Evolutionary conservation across 2,888 invertebrate species (phyloP).

Genomic region (Lasioglossum lativentre): DNA sequence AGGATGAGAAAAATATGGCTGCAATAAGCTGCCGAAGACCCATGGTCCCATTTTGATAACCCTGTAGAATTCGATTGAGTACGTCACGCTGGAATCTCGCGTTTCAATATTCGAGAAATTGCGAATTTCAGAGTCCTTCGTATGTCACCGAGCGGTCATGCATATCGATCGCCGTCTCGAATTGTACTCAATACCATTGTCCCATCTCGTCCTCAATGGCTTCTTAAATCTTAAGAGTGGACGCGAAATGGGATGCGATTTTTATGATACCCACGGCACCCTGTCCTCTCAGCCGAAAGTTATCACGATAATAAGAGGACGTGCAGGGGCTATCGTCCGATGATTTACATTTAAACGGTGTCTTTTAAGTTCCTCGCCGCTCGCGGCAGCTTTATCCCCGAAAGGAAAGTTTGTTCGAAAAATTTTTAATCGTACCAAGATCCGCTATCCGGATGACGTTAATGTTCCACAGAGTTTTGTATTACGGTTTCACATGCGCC

Average conservation of each 20-base stretch:
- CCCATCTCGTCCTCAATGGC: slow-evolving; percentile 43
- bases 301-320: slow-evolving; percentile 42
- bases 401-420: neutral
- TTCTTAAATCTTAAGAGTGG: slow-evolving; percentile 53
- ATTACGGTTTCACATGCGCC: neutral
- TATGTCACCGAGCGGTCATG: slow-evolving; percentile 4
- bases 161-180: slow-evolving; percentile 55
- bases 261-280: slow-evolving; percentile 40
- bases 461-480: neutral
- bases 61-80: neutral
- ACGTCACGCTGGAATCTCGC: neutral
- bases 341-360: slow-evolving; percentile 53
- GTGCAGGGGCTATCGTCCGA: slow-evolving; percentile 28
- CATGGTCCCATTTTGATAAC: neutral
- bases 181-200: slow-evolving; percentile 48
- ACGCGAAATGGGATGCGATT: slow-evolving; percentile 31
- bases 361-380: slow-evolving; percentile 18
- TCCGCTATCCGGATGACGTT: neutral
- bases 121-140: neutral
- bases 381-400: neutral
- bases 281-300: slow-evolving; percentile 29
- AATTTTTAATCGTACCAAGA: neutral
- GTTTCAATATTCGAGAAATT: neutral
- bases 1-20: no score
- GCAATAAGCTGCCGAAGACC: no score